phyloP scores from a whole-genome alignment of 2,113 vertebrate genomes.

The Xenotilapia caudafasciata region DNA sequence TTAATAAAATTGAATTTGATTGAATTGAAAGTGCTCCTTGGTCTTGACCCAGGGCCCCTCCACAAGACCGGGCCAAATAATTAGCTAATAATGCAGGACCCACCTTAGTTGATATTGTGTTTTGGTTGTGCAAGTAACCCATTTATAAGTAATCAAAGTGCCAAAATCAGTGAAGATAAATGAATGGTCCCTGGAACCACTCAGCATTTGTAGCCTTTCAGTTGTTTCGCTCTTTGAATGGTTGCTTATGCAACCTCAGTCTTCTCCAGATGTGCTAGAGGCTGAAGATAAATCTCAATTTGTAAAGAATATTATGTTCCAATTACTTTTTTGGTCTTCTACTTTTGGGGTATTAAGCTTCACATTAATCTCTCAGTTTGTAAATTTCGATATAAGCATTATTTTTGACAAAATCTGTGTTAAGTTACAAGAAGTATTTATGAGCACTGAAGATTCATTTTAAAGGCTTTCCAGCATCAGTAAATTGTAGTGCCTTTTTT shows the following conservation, averaged over 20 bases:
- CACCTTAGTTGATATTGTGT: background rate
- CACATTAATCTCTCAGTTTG: background rate
- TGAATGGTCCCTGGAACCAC: background rate
- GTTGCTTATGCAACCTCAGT: background rate
- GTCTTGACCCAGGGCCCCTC: background rate
- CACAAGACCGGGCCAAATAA: background rate
- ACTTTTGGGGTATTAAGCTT: background rate
- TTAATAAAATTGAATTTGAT: background rate
- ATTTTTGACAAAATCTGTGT: background rate
- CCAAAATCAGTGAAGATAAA: background rate
- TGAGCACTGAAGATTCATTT: background rate
- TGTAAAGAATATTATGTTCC: background rate
- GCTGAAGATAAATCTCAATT: background rate
- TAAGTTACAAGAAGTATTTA: background rate
- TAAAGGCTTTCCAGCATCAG: background rate
- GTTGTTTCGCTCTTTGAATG: background rate
- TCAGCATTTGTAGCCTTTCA: background rate
- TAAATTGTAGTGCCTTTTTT: background rate
- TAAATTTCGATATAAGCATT: background rate
- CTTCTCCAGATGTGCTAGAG: background rate
- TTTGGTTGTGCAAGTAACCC: background rate
- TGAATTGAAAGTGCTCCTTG: background rate
- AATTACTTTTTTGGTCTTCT: background rate
- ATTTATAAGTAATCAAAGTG: background rate
- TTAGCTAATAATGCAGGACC: background rate